Evolutionary conservation across 2,888 invertebrate species (phyloP), one percentile per base, ranked within the genome.

Genomic region (Ptilodon capucinus): DNA sequence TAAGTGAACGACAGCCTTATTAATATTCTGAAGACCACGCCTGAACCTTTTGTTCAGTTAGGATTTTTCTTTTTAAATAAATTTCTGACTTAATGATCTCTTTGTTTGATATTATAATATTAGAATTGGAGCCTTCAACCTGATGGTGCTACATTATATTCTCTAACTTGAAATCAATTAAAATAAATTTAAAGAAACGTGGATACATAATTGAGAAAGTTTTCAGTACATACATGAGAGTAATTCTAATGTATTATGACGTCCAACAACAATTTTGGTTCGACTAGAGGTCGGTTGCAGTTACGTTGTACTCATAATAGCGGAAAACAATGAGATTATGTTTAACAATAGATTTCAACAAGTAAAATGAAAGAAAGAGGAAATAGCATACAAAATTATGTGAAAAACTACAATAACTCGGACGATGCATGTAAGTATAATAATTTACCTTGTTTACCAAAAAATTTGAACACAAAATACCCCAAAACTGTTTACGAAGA

Each of bases 401-500:
- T n/a, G n/a, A 9, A 23, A 23, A 23, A 23, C 9, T n/a, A 28
- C 11, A 28, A n/a, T 28, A 28, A 28, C 28, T n/a, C n/a, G 8
- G n/a, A 28, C 28, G n/a, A 0, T 28, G 28, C n/a, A 28, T 4
- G 28, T 28, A 28, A 2, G 21, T 21, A 21, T 21, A 21, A 28
- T 28, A 28, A n/a, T n/a, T 28, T 28, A n/a, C 11, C 1, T 28
- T 28, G 25, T 11, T n/a, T 11, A n/a, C 1, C 23, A 28, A 28
- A 28, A 28, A n/a, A 3, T 2, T n/a, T 2, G n/a, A 7, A 3
- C 14, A 14, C 14, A 32, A 32, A 14, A 35, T 14, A 40, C 14
- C 18, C n/a, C n/a, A n/a, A 48, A 54, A 54, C 42, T 50, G 36
- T 50, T 51, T 46, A 53, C 59, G 40, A 46, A 55, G 57, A 51